These are phyloP conservation scores for Nemurella pictetii DNA, from an alignment of 2,888 invertebrate species.

Conservation along the genomic window DNA sequence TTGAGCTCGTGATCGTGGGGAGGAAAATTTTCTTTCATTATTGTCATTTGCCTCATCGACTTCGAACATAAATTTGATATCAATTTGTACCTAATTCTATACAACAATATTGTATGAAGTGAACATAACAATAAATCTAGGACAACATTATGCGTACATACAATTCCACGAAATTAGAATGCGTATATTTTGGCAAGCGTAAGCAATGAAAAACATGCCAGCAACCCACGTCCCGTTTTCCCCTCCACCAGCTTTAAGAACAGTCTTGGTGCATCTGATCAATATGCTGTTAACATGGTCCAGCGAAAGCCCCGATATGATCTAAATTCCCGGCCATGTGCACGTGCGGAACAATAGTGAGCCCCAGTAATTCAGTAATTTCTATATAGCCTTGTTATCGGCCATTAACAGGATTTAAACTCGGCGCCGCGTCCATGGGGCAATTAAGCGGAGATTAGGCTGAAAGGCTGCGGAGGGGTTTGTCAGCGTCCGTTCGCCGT, in stretches of 20 bases:
- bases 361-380: slow-evolving; percentile 22
- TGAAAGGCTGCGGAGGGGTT: neutral
- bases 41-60: too few species aligned
- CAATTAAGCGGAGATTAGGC: slow-evolving; percentile 23
- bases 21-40: neutral
- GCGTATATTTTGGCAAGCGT: neutral
- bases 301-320: neutral
- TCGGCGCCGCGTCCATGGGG: slow-evolving; percentile 14
- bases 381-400: slow-evolving; percentile 33
- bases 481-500: neutral
- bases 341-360: neutral
- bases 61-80: too few species aligned
- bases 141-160: too few species aligned
- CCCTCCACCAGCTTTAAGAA: neutral
- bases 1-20: neutral
- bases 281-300: neutral
- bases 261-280: neutral
- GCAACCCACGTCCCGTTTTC: neutral
- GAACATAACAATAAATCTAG: too few species aligned
- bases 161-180: too few species aligned
- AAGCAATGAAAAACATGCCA: neutral
- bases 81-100: too few species aligned
- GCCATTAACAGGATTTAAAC: slow-evolving; percentile 34
- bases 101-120: too few species aligned
- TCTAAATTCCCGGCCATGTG: neutral